A percentile compares a stretch with the other conserved stretches of the same genome.
Evolutionary conservation across 2,113 vertebrate genomes (phyloP).

Genomic region (Pseudolaguvia tuberculata): DNA sequence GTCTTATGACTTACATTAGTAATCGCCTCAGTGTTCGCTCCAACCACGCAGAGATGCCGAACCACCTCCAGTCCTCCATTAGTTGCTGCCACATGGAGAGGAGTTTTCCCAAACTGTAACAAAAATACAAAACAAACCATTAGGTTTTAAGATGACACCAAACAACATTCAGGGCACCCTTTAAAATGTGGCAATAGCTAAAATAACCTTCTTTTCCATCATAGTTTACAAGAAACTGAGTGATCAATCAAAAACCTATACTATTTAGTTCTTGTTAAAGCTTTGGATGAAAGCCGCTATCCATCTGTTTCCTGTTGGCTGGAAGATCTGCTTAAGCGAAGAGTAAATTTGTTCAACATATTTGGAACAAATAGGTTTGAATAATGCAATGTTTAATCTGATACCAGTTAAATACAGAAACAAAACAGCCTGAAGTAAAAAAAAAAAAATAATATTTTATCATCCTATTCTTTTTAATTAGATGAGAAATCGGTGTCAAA

Average conservation of each 20-base stretch:
- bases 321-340: constrained; percentile 29
- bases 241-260: constrained; percentile 15
- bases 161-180: not conserved
- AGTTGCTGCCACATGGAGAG: constrained; percentile 88
- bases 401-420: not conserved
- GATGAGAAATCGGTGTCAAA: no score
- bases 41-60: constrained; percentile 84
- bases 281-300: constrained; percentile 17
- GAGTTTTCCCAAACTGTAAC: constrained; percentile 82
- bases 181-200: not conserved
- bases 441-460: no score
- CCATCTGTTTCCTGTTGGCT: constrained; percentile 22
- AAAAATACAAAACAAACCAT: constrained; percentile 14
- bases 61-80: constrained; percentile 91
- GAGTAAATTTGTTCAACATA: not conserved
- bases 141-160: not conserved
- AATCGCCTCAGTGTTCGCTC: constrained; percentile 85
- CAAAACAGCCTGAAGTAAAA: not conserved
- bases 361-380: not conserved
- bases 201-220: not conserved
- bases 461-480: no score
- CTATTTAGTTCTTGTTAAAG: constrained; percentile 17
- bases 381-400: not conserved
- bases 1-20: constrained; percentile 76
- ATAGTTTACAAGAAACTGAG: constrained; percentile 5